Conservation (phyloP, 2,797 vertebrate genomes). For the Rhinophrynus dorsalis region DNA sequence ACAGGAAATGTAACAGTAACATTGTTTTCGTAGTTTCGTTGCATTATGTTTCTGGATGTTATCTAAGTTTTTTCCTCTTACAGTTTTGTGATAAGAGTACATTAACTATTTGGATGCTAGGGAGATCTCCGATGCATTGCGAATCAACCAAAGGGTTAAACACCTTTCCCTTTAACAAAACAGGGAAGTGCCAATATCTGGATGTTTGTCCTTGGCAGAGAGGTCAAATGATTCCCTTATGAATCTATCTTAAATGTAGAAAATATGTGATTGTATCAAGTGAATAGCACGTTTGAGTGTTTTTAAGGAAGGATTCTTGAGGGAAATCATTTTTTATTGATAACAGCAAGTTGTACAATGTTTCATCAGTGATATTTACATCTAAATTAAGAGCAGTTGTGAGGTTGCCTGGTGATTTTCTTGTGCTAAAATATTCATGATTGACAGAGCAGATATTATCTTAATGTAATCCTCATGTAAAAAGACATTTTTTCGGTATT, state of each 20-base stretch:
- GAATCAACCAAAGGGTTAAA: too few relatives aligned
- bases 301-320: conserved; percentile 68
- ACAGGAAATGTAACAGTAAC: too few relatives aligned
- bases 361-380: conserved; percentile 83
- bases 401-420: conserved; percentile 78
- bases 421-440: conserved; percentile 81
- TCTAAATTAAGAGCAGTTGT: conserved; percentile 83
- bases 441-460: conserved; percentile 80
- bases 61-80: not conserved
- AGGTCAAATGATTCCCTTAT: conserved; percentile 39
- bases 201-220: conserved; percentile 39
- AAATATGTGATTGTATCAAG: conserved; percentile 45
- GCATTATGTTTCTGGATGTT: not conserved
- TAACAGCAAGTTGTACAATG: conserved; percentile 82
- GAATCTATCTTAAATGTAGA: conserved; percentile 33
- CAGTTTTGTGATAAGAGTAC: conserved; percentile 19
- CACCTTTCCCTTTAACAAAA: not conserved
- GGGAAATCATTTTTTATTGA: conserved; percentile 82
- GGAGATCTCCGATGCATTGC: too few relatives aligned
- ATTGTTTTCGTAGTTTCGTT: not conserved
- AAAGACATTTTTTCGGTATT: conserved; percentile 49
- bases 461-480: conserved; percentile 81
- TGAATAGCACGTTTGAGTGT: conserved; percentile 31
- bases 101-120: too few relatives aligned
- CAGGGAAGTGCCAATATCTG: conserved; percentile 8